Conservation (phyloP, 2,113 vertebrate species). For the Pseudolaguvia tuberculata region DNA sequence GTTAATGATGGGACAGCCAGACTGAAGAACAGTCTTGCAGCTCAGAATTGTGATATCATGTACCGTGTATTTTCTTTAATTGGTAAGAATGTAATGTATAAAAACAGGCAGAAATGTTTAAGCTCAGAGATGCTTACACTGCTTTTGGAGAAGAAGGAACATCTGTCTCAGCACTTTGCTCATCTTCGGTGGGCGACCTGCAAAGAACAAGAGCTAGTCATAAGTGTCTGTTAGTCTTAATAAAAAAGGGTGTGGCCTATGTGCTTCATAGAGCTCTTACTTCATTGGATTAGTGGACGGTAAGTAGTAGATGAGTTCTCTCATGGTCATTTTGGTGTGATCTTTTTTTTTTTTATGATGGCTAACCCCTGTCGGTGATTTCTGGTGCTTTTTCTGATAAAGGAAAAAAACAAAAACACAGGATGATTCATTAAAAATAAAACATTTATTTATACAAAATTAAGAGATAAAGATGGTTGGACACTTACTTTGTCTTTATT, state of each 20-base stretch:
- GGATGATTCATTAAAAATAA: neutral
- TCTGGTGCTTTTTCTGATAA: slow-evolving; percentile 69
- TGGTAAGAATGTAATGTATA: neutral
- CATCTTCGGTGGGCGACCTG: slow-evolving; percentile 76
- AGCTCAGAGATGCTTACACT: slow-evolving; percentile 66
- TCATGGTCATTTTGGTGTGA: slow-evolving; percentile 96
- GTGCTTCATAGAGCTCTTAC: slow-evolving; percentile 67
- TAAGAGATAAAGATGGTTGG: neutral
- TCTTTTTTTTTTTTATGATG: slow-evolving; percentile 71
- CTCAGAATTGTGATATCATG: neutral
- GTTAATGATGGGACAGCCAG: neutral
- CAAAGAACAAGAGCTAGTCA: slow-evolving; percentile 8
- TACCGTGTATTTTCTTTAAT: neutral
- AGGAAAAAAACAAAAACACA: neutral
- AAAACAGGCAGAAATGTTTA: neutral
- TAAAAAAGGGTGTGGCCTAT: neutral
- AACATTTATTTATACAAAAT: neutral
- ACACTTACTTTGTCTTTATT: slow-evolving; percentile 80
- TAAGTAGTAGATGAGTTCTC: slow-evolving; percentile 91
- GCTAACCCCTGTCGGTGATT: slow-evolving; percentile 51
- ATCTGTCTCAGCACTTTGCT: slow-evolving; percentile 69
- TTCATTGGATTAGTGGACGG: slow-evolving; percentile 89
- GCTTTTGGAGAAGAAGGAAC: slow-evolving; percentile 61
- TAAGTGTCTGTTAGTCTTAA: neutral
- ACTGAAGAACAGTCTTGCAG: slow-evolving; percentile 2